A percentile compares a stretch with the other conserved stretches of the same genome.
Evolutionary conservation across 92 coral and sea anemone genomes (phyloP).

Genomic region (Umimayanthus kanabou): DNA sequence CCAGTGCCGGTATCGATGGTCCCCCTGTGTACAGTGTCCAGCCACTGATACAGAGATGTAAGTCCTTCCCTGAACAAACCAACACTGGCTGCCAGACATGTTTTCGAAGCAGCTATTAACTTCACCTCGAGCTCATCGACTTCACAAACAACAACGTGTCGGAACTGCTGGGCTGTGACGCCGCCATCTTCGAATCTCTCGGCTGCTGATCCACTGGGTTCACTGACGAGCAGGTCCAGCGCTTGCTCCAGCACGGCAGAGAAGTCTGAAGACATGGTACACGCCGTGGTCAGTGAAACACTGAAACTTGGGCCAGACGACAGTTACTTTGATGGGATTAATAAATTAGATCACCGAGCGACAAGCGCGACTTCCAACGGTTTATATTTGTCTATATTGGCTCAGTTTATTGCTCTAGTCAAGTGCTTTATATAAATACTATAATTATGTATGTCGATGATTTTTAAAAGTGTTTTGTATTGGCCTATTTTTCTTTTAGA

Average conservation of each 20-base stretch:
- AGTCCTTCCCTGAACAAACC: constrained; percentile 21
- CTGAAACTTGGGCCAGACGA: not conserved
- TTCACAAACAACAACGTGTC: constrained; percentile 2
- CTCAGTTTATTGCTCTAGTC: not conserved
- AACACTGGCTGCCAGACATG: constrained; percentile 23
- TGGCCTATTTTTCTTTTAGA: too few relatives aligned
- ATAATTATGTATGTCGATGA: not conserved
- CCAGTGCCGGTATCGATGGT: constrained; percentile 30
- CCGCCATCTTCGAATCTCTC: not conserved
- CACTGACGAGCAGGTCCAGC: not conserved
- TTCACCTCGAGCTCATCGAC: constrained; percentile 6
- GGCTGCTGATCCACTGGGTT: not conserved
- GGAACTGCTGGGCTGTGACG: constrained; percentile 17
- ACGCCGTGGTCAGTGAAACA: not conserved
- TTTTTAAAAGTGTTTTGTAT: not conserved
- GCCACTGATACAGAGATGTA: constrained; percentile 7
- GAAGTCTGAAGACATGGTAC: not conserved
- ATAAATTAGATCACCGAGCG: not conserved
- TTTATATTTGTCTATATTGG: not conserved
- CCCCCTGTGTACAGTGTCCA: not conserved
- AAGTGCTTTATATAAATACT: not conserved
- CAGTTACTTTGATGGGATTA: not conserved
- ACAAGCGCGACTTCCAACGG: not conserved
- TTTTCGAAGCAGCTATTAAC: constrained; percentile 8
- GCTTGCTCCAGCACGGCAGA: not conserved